These are phyloP conservation scores for Tiliacea citrago DNA, from an alignment of 2,888 invertebrate species.

Conservation along the genomic window DNA sequence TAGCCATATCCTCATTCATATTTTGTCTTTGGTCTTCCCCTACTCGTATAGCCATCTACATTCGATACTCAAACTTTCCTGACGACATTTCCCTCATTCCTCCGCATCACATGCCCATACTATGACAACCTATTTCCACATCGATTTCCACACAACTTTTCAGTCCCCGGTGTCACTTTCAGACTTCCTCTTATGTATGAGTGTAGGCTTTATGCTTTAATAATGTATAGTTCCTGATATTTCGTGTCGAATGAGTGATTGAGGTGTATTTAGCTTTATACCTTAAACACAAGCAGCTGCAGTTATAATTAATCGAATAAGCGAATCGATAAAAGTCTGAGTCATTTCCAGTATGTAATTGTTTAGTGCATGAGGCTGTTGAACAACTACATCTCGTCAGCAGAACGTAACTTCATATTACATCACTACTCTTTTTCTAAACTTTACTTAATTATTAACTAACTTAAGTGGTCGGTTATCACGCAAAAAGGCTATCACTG, in stretches of 20 bases:
- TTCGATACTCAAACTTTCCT: background rate
- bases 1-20: background rate
- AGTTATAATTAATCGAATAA: slow-evolving; percentile 10
- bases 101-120: background rate
- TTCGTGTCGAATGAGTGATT: background rate
- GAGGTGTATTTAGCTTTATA: slow-evolving; percentile 1
- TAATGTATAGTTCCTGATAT: background rate
- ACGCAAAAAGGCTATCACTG: slow-evolving; percentile 45
- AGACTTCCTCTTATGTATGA: background rate
- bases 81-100: too few relatives aligned
- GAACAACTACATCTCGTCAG: slow-evolving; percentile 9
- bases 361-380: slow-evolving; percentile 19
- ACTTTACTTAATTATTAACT: slow-evolving; percentile 36
- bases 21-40: background rate
- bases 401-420: slow-evolving; percentile 38
- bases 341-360: slow-evolving; percentile 13
- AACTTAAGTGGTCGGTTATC: slow-evolving; percentile 28
- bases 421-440: slow-evolving; percentile 43
- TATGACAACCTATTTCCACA: background rate
- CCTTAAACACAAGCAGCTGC: background rate
- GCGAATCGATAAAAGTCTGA: slow-evolving; percentile 22
- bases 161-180: background rate
- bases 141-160: too few relatives aligned
- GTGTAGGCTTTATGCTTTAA: background rate
- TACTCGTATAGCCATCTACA: too few relatives aligned